Base-by-base conservation (phyloP, 2,888 invertebrate species). In the Drosophila bunnanda region DNA sequence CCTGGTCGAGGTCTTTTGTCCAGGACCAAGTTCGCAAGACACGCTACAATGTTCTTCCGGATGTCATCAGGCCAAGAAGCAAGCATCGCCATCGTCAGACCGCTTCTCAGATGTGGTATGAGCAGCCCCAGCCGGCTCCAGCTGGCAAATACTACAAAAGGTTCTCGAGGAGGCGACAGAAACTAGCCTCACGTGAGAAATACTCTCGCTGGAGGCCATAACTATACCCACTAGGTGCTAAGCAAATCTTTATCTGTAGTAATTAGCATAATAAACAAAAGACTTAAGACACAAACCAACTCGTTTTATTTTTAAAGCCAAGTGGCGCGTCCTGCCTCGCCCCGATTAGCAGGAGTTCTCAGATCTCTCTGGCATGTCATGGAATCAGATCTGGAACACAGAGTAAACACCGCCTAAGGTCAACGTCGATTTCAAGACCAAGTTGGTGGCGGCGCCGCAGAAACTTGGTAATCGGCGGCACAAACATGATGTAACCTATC, bases 1-100 rank as follows among this genome's bases (percentile, higher is more conserved):
- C 77, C 56, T 92, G 91, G 91, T 87, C 91, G 12, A 85, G 79
- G 4, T 82, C 88, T 4, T 89, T 90, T 59, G 91, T 90, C 6
- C 80, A 82, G 71, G 89, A 91, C 43, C 75, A 76, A 28, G 76
- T 92, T 34, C 79, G 91, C 0, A 81, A 64, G 13, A 80, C 91
- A 2, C 86, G 91, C 57, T 56, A 68, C 25, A 39, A 67, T 77
- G 46, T 32, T 8, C 0, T 34, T 0, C n/a, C 44, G 1, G 36
- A 41, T 13, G 30, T 17, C 17, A 17, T 17, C 13, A 20, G 17
- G 15, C 25, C 38, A 4, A 60, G 53, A 2, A 57, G 22, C 39
- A 70, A 38, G 0, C 36, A 60, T n/a, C 68, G 36, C 15, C 59
- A 25, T 4, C 25, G 34, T 0, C 38, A 64, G 54, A 44, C 60